phyloP scores from a whole-genome alignment of 2,888 invertebrate species.

The Folsomia manolachei region DNA sequence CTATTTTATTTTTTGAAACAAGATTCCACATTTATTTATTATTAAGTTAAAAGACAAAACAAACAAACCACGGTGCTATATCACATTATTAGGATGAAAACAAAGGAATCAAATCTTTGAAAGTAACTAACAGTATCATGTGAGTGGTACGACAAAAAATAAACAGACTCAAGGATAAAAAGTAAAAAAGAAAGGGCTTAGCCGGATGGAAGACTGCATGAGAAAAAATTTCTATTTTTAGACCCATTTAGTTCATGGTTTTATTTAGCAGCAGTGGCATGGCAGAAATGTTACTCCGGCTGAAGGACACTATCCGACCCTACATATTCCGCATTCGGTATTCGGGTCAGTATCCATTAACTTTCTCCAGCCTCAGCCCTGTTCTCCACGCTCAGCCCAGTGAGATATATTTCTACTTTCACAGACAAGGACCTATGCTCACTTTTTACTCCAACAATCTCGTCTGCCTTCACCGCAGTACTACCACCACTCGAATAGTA shows the following conservation, averaged over 20 bases:
- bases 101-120: no score
- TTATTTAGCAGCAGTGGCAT: not conserved
- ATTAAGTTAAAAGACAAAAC: not conserved
- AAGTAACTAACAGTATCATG: no score
- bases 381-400: not conserved
- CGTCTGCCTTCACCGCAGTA: not conserved
- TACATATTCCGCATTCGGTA: slow-evolving; percentile 19
- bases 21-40: no score
- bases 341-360: slow-evolving; percentile 32
- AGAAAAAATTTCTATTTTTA: slow-evolving; percentile 29
- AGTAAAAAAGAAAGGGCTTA: not conserved
- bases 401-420: not conserved
- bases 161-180: not conserved
- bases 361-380: not conserved
- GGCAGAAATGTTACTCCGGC: not conserved
- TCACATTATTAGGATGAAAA: not conserved
- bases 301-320: not conserved
- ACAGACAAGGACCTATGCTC: no score
- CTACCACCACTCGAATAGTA: not conserved
- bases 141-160: not conserved
- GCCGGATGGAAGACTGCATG: not conserved
- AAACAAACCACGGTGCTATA: not conserved
- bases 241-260: slow-evolving; percentile 21
- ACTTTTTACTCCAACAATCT: not conserved
- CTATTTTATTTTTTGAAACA: no score